Percentiles rank a stretch among this genome's conserved stretches.
These are phyloP conservation scores for Eonycteris spelaea DNA, from an alignment of 2,113 vertebrate genomes.

Conservation along the genomic window DNA sequence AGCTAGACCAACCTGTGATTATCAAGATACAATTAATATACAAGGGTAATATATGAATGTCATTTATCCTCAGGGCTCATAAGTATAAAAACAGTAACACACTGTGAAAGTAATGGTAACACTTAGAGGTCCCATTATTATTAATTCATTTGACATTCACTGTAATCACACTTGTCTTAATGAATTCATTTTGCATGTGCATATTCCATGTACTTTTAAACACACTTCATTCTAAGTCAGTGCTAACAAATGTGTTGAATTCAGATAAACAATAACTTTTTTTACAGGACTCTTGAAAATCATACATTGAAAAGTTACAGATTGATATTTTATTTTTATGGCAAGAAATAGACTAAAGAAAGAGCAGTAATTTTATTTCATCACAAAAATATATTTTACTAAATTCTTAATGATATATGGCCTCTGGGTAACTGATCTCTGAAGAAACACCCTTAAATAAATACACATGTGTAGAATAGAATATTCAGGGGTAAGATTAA, in stretches of 20 bases:
- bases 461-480: not conserved
- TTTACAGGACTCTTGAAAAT: not conserved
- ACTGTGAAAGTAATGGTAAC: slow-evolving; percentile 86
- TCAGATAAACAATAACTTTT: not conserved
- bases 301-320: not conserved
- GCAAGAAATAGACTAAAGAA: not conserved
- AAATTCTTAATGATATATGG: not conserved
- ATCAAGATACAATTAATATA: slow-evolving; percentile 86
- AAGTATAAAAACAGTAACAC: slow-evolving; percentile 83
- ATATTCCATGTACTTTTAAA: slow-evolving; percentile 79
- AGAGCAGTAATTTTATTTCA: not conserved
- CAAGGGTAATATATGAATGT: slow-evolving; percentile 80
- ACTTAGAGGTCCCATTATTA: slow-evolving; percentile 86
- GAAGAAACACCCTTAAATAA: not conserved
- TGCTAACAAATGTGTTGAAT: slow-evolving; percentile 76
- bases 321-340: not conserved
- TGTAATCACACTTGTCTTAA: slow-evolving; percentile 85
- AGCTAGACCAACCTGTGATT: slow-evolving; percentile 81
- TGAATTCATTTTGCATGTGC: slow-evolving; percentile 83
- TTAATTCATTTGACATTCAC: slow-evolving; percentile 87
- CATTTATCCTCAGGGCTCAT: slow-evolving; percentile 83
- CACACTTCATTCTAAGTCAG: slow-evolving; percentile 75
- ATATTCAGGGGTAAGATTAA: not conserved
- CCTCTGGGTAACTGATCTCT: not conserved
- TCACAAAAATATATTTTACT: not conserved